Evolutionary conservation across 2,113 vertebrate genomes (phyloP).

Genomic region (Spilogale gracilis): DNA sequence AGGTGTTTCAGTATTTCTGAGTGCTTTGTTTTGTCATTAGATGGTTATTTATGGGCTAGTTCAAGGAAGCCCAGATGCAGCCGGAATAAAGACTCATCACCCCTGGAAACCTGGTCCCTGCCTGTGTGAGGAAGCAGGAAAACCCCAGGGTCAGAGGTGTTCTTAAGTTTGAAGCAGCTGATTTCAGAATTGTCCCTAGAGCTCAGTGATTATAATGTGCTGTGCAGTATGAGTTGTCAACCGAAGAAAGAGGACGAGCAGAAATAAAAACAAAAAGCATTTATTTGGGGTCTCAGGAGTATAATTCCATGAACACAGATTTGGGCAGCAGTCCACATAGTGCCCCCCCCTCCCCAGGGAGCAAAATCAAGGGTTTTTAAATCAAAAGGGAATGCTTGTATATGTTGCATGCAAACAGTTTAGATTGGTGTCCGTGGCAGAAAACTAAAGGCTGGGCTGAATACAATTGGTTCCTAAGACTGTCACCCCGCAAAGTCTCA

Average conservation of each 20-base stretch:
- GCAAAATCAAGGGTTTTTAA: neutral
- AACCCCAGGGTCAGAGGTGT: neutral
- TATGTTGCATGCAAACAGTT: neutral
- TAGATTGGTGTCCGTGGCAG: neutral
- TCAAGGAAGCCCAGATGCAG: neutral
- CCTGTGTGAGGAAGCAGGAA: neutral
- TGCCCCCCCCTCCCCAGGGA: neutral
- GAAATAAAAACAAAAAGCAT: neutral
- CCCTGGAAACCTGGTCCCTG: neutral
- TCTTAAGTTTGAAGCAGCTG: neutral
- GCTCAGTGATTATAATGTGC: neutral
- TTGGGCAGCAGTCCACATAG: neutral
- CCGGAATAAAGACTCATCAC: neutral
- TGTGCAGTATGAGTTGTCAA: neutral
- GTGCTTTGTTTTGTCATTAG: neutral
- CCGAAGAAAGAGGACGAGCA: neutral
- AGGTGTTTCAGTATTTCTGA: neutral
- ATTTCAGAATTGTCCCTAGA: neutral
- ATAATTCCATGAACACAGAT: neutral
- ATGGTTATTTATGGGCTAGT: neutral
- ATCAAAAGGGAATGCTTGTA: neutral
- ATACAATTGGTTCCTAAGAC: neutral
- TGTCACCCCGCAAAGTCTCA: neutral
- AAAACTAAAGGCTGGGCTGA: neutral
- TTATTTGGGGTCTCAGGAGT: neutral